Evolutionary conservation across 2,888 invertebrate genomes (phyloP).

Genomic region (Scaptomyza polygonia): DNA sequence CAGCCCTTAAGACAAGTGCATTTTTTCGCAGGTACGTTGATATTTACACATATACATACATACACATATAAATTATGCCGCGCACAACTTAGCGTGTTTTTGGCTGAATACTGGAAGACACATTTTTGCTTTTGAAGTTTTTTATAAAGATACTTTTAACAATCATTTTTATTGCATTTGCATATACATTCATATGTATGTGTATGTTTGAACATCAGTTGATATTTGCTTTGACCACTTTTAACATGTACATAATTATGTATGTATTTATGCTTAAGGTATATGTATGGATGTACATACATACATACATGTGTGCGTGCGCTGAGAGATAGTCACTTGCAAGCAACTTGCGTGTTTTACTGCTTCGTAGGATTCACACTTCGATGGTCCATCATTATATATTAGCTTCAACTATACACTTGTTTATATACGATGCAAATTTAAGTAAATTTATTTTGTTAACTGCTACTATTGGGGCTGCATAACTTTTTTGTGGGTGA

Average conservation of each 20-base stretch:
- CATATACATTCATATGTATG: conserved; percentile 21
- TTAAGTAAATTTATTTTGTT: conserved; percentile 60
- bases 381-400: conserved; percentile 61
- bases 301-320: conserved; percentile 69
- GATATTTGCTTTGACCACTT: conserved; percentile 59
- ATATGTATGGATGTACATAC: conserved; percentile 65
- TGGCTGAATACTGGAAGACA: not conserved
- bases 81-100: conserved; percentile 44
- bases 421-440: conserved; percentile 62
- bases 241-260: conserved; percentile 55
- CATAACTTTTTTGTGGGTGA: conserved; percentile 78
- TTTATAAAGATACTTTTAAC: conserved; percentile 7
- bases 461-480: conserved; percentile 68
- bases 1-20: conserved; percentile 55
- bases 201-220: conserved; percentile 47
- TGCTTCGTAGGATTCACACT: conserved; percentile 57
- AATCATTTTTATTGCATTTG: conserved; percentile 16
- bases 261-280: conserved; percentile 58
- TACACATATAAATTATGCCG: conserved; percentile 59
- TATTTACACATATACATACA: conserved; percentile 48
- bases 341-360: conserved; percentile 68
- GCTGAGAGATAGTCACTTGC: conserved; percentile 66
- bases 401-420: conserved; percentile 60
- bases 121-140: conserved; percentile 8
- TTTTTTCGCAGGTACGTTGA: conserved; percentile 47